A percentile compares a stretch with the other conserved stretches of the same genome.
Evolutionary conservation across 2,888 invertebrate species (phyloP).

Genomic region (Sceliomorpha sp.): DNA sequence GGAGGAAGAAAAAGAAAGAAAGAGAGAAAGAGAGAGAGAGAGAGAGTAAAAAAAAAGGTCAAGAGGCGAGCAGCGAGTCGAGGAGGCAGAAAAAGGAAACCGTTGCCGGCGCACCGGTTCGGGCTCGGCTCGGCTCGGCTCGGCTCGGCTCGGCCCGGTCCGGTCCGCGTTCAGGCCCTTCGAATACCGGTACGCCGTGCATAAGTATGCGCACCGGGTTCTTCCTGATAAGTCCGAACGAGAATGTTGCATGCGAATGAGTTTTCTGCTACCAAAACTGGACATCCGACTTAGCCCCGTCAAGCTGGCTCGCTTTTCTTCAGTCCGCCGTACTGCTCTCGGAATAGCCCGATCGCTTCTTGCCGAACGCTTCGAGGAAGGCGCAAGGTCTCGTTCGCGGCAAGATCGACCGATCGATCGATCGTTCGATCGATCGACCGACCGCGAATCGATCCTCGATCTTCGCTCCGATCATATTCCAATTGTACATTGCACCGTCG

Average conservation of each 20-base stretch:
- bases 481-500: too few species aligned
- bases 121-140: constrained; percentile 11
- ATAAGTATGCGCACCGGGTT: constrained; percentile 60
- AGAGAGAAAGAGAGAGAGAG: constrained; percentile 5
- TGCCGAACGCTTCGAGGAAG: constrained; percentile 63
- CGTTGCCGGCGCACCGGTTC: constrained; percentile 24
- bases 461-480: too few species aligned
- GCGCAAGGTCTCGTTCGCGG: constrained; percentile 20
- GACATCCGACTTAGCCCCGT: constrained; percentile 62
- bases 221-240: constrained; percentile 67
- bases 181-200: constrained; percentile 62
- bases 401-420: too few species aligned
- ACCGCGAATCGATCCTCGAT: too few species aligned
- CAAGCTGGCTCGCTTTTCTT: constrained; percentile 61
- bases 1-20: constrained; percentile 16
- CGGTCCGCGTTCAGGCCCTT: constrained; percentile 21
- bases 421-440: too few species aligned
- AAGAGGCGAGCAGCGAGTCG: neutral
- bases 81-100: constrained; percentile 29
- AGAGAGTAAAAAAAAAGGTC: constrained; percentile 15
- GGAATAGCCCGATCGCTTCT: constrained; percentile 66
- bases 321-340: constrained; percentile 55
- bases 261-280: constrained; percentile 69
- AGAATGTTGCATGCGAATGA: constrained; percentile 70
- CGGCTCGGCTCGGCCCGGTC: constrained; percentile 16